A percentile compares a stretch with the other conserved stretches of the same genome.
These are phyloP conservation scores for Labeo rohita DNA, from an alignment of 2,113 vertebrate species.

Conservation along the genomic window DNA sequence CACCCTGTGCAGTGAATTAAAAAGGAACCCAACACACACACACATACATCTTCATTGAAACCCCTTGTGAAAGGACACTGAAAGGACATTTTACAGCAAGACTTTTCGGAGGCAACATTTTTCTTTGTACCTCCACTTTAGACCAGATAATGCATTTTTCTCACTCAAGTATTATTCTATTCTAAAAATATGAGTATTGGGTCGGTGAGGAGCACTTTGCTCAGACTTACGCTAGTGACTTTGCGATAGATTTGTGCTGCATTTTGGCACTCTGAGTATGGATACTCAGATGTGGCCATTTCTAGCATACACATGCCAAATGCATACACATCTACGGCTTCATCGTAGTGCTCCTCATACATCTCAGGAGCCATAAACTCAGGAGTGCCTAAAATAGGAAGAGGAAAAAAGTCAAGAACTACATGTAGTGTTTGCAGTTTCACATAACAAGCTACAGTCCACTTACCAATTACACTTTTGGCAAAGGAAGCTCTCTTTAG, in stretches of 20 bases:
- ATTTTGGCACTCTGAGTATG: slow-evolving; percentile 98
- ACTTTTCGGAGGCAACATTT: not conserved
- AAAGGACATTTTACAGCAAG: not conserved
- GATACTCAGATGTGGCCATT: slow-evolving; percentile 99
- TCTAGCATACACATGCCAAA: slow-evolving; percentile 99
- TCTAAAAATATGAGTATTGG: not conserved
- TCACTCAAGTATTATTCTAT: not conserved
- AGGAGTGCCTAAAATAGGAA: slow-evolving; percentile 83
- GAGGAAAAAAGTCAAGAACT: not conserved
- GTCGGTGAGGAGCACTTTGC: not conserved
- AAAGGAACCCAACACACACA: slow-evolving; percentile 25
- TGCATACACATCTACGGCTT: slow-evolving; percentile 95
- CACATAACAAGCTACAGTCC: not conserved
- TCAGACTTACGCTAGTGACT: slow-evolving; percentile 94
- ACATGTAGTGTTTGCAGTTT: not conserved
- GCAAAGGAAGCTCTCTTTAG: slow-evolving; percentile 96
- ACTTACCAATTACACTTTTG: slow-evolving; percentile 95
- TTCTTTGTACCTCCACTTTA: not conserved
- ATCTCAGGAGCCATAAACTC: slow-evolving; percentile 99
- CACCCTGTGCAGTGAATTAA: slow-evolving; percentile 78
- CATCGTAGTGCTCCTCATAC: slow-evolving; percentile 98
- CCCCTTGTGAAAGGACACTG: not conserved
- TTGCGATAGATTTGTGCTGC: slow-evolving; percentile 99
- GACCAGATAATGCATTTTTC: not conserved
- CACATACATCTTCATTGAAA: not conserved